Evolutionary conservation across 2,113 vertebrate genomes (phyloP).

Genomic region (Stercorarius parasiticus): DNA sequence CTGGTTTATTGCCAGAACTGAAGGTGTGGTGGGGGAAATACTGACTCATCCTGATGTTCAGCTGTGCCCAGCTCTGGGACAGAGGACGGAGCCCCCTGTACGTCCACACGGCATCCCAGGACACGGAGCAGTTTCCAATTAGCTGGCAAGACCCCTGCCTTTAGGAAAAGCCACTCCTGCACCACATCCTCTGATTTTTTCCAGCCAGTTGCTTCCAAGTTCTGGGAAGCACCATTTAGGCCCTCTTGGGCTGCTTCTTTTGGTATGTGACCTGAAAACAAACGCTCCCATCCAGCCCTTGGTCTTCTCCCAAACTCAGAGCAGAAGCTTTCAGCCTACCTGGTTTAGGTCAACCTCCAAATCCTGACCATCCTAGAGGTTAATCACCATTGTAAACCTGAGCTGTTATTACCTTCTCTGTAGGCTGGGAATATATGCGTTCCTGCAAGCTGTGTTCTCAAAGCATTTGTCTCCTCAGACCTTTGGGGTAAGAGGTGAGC

Average conservation of each 20-base stretch:
- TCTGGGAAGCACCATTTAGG: not conserved
- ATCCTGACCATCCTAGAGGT: not conserved
- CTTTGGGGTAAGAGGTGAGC: not conserved
- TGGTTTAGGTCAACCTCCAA: not conserved
- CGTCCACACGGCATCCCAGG: accelerated
- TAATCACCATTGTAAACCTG: not conserved
- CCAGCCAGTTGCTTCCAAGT: not conserved
- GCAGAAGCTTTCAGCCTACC: not conserved
- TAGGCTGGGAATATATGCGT: not conserved
- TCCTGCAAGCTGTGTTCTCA: not conserved
- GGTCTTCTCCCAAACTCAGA: not conserved
- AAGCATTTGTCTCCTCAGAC: not conserved
- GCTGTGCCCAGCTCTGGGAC: not conserved
- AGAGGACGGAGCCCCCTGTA: not conserved
- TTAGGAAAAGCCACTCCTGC: not conserved
- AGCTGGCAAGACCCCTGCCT: accelerated
- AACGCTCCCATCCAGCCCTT: not conserved
- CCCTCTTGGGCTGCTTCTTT: not conserved
- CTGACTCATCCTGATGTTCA: not conserved
- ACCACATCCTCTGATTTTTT: not conserved
- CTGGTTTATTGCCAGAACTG: not conserved
- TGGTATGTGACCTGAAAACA: not conserved
- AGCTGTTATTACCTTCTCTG: not conserved
- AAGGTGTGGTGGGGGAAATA: not conserved
- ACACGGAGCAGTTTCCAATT: not conserved